A percentile compares a stretch with the other conserved stretches of the same genome.
These are phyloP conservation scores for Isoperla grammatica DNA, from an alignment of 2,888 invertebrate genomes.

Conservation along the genomic window DNA sequence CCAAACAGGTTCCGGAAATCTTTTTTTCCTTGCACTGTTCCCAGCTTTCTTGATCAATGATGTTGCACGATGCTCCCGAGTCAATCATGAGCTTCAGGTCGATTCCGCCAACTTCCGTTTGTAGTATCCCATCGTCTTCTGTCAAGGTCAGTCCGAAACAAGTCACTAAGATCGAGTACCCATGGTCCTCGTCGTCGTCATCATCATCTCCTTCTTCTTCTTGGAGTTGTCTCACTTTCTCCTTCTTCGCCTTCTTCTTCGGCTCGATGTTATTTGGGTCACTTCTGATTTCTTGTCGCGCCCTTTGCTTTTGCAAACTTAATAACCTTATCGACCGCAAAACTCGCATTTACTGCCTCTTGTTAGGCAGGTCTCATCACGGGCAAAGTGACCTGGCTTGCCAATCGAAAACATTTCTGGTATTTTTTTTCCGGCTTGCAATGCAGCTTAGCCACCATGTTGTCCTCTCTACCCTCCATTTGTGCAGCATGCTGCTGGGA, in stretches of 20 bases:
- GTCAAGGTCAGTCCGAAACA: too few species aligned
- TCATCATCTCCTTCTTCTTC: too few species aligned
- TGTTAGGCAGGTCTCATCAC: background rate
- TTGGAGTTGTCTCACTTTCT: too few species aligned
- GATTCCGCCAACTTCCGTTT: conserved; percentile 16
- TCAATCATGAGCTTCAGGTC: conserved; percentile 12
- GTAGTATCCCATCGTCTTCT: too few species aligned
- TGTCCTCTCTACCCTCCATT: background rate
- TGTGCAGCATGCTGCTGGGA: background rate
- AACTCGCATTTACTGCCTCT: background rate
- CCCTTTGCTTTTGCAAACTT: too few species aligned
- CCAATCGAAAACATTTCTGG: background rate
- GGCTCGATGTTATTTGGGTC: too few species aligned
- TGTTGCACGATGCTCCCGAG: conserved; percentile 20
- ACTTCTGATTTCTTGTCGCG: too few species aligned
- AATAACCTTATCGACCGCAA: background rate
- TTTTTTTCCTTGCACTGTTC: conserved; percentile 2
- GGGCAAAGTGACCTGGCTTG: background rate
- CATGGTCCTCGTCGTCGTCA: too few species aligned
- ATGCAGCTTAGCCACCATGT: background rate
- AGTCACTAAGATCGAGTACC: too few species aligned
- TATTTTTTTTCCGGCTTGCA: too few species aligned
- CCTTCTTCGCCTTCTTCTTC: too few species aligned
- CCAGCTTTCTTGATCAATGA: conserved; percentile 16
- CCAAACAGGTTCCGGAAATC: background rate